Conservation (phyloP, 2,797 vertebrate species). For the Erithacus rubecula region DNA sequence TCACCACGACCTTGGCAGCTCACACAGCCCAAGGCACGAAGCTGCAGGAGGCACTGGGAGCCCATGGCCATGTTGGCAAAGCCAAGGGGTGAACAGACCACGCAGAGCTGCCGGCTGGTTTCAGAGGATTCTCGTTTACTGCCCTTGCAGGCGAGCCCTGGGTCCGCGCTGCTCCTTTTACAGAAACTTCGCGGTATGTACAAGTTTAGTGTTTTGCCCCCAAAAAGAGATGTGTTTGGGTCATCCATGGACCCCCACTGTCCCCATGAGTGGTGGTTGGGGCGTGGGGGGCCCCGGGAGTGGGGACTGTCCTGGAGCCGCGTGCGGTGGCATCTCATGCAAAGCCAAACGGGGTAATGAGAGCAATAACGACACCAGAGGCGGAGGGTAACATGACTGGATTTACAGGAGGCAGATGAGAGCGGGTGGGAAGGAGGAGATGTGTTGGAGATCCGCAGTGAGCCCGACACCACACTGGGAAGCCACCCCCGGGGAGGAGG, state of each 20-base stretch:
- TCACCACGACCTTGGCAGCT: accelerated
- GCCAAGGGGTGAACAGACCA: not conserved
- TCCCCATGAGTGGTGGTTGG: not conserved
- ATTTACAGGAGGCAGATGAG: slow-evolving; percentile 14
- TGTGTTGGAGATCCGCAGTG: not conserved
- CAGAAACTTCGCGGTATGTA: slow-evolving; percentile 31
- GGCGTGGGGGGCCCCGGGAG: not conserved
- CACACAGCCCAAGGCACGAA: accelerated
- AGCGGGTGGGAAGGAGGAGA: not conserved
- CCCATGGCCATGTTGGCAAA: accelerated
- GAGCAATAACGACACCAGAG: not conserved
- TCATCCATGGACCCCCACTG: not conserved
- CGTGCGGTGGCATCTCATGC: not conserved
- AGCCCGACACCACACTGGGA: not conserved
- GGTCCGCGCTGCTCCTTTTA: slow-evolving; percentile 4
- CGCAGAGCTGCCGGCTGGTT: not conserved
- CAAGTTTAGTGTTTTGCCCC: slow-evolving; percentile 61
- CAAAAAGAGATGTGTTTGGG: slow-evolving; percentile 3
- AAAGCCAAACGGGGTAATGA: slow-evolving; percentile 42
- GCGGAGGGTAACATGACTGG: not conserved
- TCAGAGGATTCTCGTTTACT: slow-evolving; percentile 59
- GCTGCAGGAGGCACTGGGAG: not conserved
- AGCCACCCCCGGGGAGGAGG: not conserved
- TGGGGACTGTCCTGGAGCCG: not conserved
- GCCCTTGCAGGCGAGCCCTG: not conserved